A percentile compares a stretch with the other conserved stretches of the same genome.
Conservation (phyloP, 2,888 invertebrate species). For the Tipula lateralis region DNA sequence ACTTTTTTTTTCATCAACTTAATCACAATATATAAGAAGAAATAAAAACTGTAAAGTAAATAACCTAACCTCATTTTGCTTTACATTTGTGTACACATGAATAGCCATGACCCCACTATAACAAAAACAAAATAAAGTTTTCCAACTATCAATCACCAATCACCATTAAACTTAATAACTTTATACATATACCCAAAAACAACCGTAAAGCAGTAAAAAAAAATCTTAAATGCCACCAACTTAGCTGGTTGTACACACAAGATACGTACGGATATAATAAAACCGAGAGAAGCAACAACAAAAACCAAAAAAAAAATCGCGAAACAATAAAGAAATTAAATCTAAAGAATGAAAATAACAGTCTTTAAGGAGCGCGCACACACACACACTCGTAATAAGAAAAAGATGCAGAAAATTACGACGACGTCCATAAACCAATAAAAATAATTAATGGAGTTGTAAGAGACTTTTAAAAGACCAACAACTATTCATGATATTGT, state of each 20-base stretch:
- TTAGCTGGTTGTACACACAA: neutral
- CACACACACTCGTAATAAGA: neutral
- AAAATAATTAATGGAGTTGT: slow-evolving; percentile 24
- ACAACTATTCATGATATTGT: neutral
- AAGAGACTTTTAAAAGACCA: neutral
- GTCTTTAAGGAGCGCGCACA: slow-evolving; percentile 5
- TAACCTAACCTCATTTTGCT: neutral
- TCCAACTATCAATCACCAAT: slow-evolving; percentile 24
- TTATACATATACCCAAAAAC: slow-evolving; percentile 24
- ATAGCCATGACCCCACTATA: neutral
- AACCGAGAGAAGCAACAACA: neutral
- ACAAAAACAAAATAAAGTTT: neutral
- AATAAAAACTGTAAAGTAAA: neutral
- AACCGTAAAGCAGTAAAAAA: slow-evolving; percentile 11
- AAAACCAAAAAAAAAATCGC: neutral
- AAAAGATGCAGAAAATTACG: slow-evolving; percentile 13
- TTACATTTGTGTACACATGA: neutral
- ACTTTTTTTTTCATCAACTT: no score
- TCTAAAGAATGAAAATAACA: slow-evolving; percentile 11
- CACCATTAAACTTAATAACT: slow-evolving; percentile 24
- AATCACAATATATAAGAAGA: neutral
- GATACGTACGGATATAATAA: neutral
- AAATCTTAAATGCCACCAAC: slow-evolving; percentile 21
- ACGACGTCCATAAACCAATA: neutral
- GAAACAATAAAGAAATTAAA: slow-evolving; percentile 19